phyloP scores from a whole-genome alignment of 2,113 vertebrate species.

The Fulmarus glacialis region DNA sequence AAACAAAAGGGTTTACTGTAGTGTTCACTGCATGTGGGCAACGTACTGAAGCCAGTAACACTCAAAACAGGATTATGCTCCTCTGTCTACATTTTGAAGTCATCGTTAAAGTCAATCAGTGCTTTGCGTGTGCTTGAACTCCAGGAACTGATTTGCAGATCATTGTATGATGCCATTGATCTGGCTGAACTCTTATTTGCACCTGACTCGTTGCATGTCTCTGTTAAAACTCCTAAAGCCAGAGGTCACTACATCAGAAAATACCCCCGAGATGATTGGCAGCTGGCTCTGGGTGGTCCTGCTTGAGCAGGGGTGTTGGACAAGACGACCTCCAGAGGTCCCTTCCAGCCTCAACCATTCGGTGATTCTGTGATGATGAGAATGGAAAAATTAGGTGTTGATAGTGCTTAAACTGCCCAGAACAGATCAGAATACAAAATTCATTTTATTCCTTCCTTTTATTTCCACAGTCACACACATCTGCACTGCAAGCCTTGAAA shows the following conservation, averaged over 20 bases:
- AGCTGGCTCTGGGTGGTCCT: not conserved
- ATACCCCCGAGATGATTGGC: fast-evolving
- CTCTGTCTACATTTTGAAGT: not conserved
- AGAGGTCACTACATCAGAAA: not conserved
- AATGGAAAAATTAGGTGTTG: not conserved
- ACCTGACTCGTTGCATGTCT: not conserved
- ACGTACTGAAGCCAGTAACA: not conserved
- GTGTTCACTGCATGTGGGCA: not conserved
- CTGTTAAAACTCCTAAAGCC: not conserved
- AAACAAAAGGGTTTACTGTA: not conserved
- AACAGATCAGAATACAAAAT: not conserved
- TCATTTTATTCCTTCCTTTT: not conserved
- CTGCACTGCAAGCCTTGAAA: not conserved
- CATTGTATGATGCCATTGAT: not conserved
- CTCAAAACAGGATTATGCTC: not conserved
- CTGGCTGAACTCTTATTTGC: not conserved
- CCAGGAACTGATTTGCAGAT: not conserved
- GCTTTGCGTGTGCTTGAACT: not conserved
- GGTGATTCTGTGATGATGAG: not conserved
- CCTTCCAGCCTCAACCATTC: not conserved
- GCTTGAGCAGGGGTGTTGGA: not conserved
- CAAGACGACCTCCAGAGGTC: not conserved
- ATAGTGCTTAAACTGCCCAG: not conserved
- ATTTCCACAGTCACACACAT: not conserved
- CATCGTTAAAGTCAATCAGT: not conserved